Base-by-base conservation (phyloP, 2,888 invertebrate species). In the Pseudoips prasinana region DNA sequence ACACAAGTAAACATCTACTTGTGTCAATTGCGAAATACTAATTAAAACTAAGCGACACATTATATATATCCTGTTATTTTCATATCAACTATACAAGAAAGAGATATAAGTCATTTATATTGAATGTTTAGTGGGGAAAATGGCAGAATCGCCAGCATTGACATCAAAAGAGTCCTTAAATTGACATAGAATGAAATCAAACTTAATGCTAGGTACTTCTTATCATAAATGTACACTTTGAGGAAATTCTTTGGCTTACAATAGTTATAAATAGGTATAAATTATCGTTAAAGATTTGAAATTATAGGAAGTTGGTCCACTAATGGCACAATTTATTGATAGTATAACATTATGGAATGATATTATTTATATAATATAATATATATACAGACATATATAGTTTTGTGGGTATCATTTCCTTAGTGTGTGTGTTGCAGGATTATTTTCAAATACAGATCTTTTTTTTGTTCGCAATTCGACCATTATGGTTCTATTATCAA, bases 231-330 rank as follows among this genome's bases (percentile, higher is more conserved):
- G 35, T 42, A 48, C 29, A 37, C 32, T 42, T 46, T 48, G 40
- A 54, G 47, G 39, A 58, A 49, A 55, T 43, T 64, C 63, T 66
- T 64, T 65, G 65, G 60, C 59, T 57, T 50, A 48, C 29, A 18
- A 49, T 42, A 44, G 29, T 31, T 47, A 33, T 42, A 45, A 39
- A 48, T 24, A 39, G 36, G 25, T 35, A 33, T n/a, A 22, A 34
- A 40, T 43, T 32, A 35, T 25, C 36, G 39, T 31, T 44, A 33
- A 41, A 42, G 35, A 46, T 50, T 43, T 59, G 46, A 55, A 58
- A 50, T 55, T 45, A 57, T 61, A 61, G 42, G 49, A 58, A 63
- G 56, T 73, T 77, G 77, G 77, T 77, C 77, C 77, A 57, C 73
- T 75, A 73, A 58, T 42, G 61, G 68, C 58, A 52, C 57, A 58